Evolutionary conservation across 2,888 invertebrate species (phyloP).

Genomic region (Torymus auratus): DNA sequence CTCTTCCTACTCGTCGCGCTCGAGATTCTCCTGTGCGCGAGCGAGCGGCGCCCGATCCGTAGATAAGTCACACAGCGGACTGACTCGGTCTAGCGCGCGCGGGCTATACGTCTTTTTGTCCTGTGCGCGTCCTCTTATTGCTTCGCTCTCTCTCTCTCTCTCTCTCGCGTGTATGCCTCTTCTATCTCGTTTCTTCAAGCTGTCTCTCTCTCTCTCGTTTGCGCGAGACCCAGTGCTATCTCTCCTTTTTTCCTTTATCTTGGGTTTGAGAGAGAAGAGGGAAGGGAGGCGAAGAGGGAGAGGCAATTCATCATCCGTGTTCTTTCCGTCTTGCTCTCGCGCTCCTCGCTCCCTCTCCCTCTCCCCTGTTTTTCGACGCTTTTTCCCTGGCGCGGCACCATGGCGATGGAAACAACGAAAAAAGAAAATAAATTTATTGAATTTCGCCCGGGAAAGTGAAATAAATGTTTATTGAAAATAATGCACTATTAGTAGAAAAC

Average conservation of each 20-base stretch:
- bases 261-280: slow-evolving; percentile 44
- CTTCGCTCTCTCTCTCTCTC: slow-evolving; percentile 28
- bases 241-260: slow-evolving; percentile 63
- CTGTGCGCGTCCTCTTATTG: slow-evolving; percentile 52
- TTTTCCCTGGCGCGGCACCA: slow-evolving; percentile 36
- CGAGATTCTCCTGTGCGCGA: slow-evolving; percentile 55
- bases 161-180: background rate
- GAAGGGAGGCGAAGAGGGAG: slow-evolving; percentile 21
- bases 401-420: slow-evolving; percentile 40
- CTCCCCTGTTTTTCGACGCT: slow-evolving; percentile 57
- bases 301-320: slow-evolving; percentile 73
- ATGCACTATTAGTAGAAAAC: background rate
- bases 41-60: slow-evolving; percentile 63
- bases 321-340: slow-evolving; percentile 59
- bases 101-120: slow-evolving; percentile 59
- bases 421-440: slow-evolving; percentile 27
- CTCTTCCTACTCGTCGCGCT: slow-evolving; percentile 12
- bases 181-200: slow-evolving; percentile 27
- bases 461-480: slow-evolving; percentile 15
- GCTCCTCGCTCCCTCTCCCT: too few species aligned
- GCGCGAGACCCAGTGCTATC: slow-evolving; percentile 26
- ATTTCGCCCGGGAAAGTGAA: slow-evolving; percentile 10
- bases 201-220: background rate
- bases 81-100: slow-evolving; percentile 73
- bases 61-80: slow-evolving; percentile 72